Percentiles rank a stretch among this genome's conserved stretches.
These are phyloP conservation scores for Nasonia vitripennis DNA, from an alignment of 1,140 invertebrate species.

Conservation along the genomic window DNA sequence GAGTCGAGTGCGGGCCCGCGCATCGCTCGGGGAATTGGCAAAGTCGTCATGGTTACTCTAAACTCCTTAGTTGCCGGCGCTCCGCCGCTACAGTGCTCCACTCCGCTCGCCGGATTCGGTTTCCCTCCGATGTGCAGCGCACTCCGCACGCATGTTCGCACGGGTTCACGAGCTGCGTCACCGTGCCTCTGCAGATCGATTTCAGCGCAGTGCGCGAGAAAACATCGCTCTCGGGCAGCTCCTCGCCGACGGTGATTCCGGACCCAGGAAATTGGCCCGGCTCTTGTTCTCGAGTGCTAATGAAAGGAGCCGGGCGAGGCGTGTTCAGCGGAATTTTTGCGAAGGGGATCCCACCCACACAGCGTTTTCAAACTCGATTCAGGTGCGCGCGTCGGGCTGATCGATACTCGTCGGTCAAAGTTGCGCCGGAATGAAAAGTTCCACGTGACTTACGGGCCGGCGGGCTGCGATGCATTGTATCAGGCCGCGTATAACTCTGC, in stretches of 20 bases:
- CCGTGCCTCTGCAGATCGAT: too few relatives aligned
- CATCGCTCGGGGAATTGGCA: conserved; percentile 21
- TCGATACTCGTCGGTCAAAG: not conserved
- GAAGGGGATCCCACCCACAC: too few relatives aligned
- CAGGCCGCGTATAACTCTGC: not conserved
- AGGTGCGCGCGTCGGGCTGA: not conserved
- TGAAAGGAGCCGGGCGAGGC: too few relatives aligned
- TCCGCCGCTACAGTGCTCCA: not conserved
- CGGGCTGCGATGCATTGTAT: not conserved
- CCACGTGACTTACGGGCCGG: not conserved
- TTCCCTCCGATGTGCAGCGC: not conserved
- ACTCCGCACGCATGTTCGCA: too few relatives aligned
- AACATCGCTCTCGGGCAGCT: too few relatives aligned
- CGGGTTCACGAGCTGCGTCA: too few relatives aligned
- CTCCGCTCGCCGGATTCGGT: not conserved
- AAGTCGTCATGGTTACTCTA: conserved; percentile 36
- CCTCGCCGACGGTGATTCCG: too few relatives aligned
- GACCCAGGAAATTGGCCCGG: too few relatives aligned
- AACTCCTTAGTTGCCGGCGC: conserved; percentile 16
- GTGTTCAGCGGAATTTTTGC: too few relatives aligned
- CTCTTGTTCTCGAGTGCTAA: too few relatives aligned
- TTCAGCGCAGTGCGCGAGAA: too few relatives aligned
- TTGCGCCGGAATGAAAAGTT: not conserved
- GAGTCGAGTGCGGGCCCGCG: not conserved
- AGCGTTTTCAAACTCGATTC: not conserved